Base-by-base conservation (phyloP, 2,113 vertebrate species). In the Carettochelys insculpta region DNA sequence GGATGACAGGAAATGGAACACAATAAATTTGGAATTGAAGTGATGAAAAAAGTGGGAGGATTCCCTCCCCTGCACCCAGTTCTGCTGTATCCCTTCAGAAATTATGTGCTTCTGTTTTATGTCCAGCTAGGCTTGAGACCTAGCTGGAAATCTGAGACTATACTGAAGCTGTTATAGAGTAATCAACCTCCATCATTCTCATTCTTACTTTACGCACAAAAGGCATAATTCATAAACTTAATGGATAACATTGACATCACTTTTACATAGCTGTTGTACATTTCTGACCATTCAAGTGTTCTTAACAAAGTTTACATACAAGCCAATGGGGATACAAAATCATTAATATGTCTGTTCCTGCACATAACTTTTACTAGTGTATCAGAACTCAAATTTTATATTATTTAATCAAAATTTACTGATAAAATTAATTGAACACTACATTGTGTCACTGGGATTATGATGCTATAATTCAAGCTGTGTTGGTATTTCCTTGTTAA, bases 401-500 rank as follows among this genome's bases (percentile, higher is more conserved):
- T 61, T 52, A 53, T 50, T 93, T 84, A 61, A 91, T 84, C n/a
- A n/a, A n/a, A n/a, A n/a, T 47, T 77, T 50, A 84, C 87, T 73
- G 79, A 1, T 10, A 83, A 68, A 12, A n/a, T 25, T 80, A 56
- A 93, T 91, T n/a, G 91, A 92, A 82, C 16, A 77, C 90, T 82
- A 25, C 92, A 85, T 87, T 81, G 0, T 22, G 11, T 79, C 34
- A 19, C 2, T 83, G 11, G 54, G 54, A 52, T 87, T 82, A 90
- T 54, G 87, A 89, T 6, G 34, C 27, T 79, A 47, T 54, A 51
- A 90, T 90, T 54, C 38, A 68, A 85, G 17, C 8, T 95, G 82
- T 82, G 9, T 27, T 87, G 84, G 27, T 54, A 86, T 89, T 94
- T 92, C 54, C 77, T 86, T 84, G 48, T 31, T 86, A 87, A 93